These are phyloP conservation scores for Cyprinus carpio DNA, from an alignment of 2,113 vertebrate species.

Conservation along the genomic window DNA sequence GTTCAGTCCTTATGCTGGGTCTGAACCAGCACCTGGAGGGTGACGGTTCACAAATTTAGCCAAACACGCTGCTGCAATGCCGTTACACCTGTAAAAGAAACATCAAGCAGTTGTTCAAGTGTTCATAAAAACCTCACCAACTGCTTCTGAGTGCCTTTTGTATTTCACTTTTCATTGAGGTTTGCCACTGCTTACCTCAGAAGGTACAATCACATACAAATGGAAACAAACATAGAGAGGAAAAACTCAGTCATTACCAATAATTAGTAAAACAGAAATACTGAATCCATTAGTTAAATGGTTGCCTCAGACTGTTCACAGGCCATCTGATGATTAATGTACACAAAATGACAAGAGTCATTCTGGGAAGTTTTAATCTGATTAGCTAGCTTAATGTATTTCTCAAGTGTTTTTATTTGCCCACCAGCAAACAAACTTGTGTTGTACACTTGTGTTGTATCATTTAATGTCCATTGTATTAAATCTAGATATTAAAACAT, in stretches of 20 bases:
- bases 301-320: background rate
- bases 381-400: too few relatives aligned
- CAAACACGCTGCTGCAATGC: background rate
- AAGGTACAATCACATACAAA: background rate
- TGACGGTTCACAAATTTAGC: background rate
- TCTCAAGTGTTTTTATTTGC: too few relatives aligned
- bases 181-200: background rate
- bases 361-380: too few relatives aligned
- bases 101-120: background rate
- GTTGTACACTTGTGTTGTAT: too few relatives aligned
- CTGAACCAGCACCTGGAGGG: background rate
- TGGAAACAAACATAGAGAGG: background rate
- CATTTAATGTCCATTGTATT: too few relatives aligned
- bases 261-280: conserved; percentile 10
- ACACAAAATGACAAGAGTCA: too few relatives aligned
- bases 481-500: too few relatives aligned
- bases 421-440: too few relatives aligned
- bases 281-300: conserved; percentile 8
- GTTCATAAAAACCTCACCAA: background rate
- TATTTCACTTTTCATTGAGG: background rate
- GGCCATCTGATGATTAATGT: too few relatives aligned
- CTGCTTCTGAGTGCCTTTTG: conserved; percentile 5
- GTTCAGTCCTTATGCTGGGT: background rate
- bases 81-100: background rate
- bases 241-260: background rate